Percentiles rank a stretch among this genome's conserved stretches.
These are phyloP conservation scores for Hipposideros armiger DNA, from an alignment of 2,113 vertebrate genomes.

Conservation along the genomic window DNA sequence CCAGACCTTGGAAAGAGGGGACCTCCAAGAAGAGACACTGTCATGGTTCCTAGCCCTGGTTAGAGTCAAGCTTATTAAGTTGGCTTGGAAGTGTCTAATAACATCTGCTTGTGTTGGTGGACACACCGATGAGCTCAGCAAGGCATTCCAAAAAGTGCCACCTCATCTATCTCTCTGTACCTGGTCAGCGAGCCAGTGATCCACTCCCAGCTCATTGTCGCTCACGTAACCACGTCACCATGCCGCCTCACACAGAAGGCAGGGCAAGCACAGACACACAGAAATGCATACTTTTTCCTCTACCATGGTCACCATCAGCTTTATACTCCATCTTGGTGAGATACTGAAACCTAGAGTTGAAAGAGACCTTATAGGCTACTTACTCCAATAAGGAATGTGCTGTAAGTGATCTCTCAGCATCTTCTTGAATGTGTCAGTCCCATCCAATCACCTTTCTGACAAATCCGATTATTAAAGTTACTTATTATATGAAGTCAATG, in stretches of 20 bases:
- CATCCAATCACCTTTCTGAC: neutral
- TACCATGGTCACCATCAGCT: neutral
- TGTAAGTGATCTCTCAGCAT: neutral
- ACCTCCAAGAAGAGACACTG: neutral
- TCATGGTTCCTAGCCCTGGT: neutral
- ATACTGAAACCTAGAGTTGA: neutral
- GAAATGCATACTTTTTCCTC: neutral
- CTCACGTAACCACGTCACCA: neutral
- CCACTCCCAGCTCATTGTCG: neutral
- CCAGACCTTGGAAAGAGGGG: neutral
- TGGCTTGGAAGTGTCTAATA: neutral
- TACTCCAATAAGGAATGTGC: neutral
- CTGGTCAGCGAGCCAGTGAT: neutral
- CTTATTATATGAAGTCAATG: neutral
- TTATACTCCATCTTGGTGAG: neutral
- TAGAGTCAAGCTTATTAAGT: neutral
- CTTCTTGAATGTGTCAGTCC: neutral
- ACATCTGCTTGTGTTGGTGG: neutral
- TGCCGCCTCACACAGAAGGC: neutral
- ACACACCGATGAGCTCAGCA: neutral
- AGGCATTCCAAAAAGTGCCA: neutral
- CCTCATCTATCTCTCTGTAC: neutral
- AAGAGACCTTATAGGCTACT: neutral
- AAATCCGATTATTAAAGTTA: neutral
- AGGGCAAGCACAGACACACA: neutral